These are phyloP conservation scores for Paracentrotus lividus DNA, from an alignment of 53 echinoderm and acorn worm genomes.

Conservation along the genomic window DNA sequence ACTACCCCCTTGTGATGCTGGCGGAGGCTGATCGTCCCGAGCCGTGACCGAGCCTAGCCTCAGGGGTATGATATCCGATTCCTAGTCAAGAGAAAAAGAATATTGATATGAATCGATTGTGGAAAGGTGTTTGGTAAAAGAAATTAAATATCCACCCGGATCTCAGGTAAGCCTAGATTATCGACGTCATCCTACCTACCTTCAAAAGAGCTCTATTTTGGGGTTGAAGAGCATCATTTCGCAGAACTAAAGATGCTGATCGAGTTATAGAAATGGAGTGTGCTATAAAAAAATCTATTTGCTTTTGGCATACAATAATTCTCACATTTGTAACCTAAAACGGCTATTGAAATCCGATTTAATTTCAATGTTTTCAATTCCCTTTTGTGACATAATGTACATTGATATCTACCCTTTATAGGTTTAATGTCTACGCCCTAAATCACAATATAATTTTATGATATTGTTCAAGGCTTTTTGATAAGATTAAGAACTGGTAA, in stretches of 20 bases:
- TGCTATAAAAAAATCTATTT: constrained; percentile 2
- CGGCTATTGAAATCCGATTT: not conserved
- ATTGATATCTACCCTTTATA: too few species aligned
- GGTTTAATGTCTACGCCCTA: too few species aligned
- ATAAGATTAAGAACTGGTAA: too few species aligned
- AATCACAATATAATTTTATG: too few species aligned
- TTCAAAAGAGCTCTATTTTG: not conserved
- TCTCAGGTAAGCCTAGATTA: constrained; percentile 52
- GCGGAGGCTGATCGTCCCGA: not conserved
- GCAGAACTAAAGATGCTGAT: not conserved
- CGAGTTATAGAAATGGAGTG: not conserved
- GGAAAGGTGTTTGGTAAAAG: constrained; percentile 43
- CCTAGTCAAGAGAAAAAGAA: constrained; percentile 14
- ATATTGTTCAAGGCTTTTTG: too few species aligned
- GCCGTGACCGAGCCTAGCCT: not conserved
- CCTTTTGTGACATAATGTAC: not conserved
- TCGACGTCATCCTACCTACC: constrained; percentile 12
- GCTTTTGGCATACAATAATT: constrained; percentile 1
- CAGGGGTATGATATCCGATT: constrained; percentile 15
- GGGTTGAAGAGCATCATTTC: not conserved
- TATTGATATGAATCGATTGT: constrained; percentile 44
- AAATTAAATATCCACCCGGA: constrained; percentile 12
- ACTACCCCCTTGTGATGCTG: not conserved
- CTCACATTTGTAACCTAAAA: not conserved
- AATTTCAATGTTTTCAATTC: not conserved